phyloP scores from a whole-genome alignment of 2,113 vertebrate species.

The Rhodinocichla rosea region DNA sequence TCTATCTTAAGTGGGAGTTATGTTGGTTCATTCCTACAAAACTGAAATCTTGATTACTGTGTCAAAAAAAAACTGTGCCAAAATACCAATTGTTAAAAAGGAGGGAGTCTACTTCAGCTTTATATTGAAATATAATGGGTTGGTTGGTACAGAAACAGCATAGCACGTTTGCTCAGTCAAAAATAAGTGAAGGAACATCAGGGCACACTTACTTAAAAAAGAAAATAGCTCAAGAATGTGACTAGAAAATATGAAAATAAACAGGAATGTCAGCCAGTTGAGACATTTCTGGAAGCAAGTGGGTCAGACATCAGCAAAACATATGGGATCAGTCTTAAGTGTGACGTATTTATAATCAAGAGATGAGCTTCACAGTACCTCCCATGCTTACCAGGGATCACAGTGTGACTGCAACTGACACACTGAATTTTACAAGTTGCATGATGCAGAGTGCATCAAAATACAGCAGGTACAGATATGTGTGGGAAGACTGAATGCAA shows the following conservation, averaged over 20 bases:
- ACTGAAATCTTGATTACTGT: not conserved
- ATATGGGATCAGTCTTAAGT: conserved; percentile 2
- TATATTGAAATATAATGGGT: not conserved
- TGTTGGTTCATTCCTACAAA: not conserved
- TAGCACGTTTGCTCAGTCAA: not conserved
- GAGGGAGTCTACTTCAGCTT: not conserved
- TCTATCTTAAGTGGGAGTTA: not conserved
- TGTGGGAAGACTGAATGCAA: not conserved
- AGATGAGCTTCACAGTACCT: not conserved
- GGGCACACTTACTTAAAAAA: not conserved
- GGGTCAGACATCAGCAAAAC: not conserved
- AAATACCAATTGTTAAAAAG: not conserved
- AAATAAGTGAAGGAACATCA: not conserved
- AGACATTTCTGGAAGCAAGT: conserved; percentile 22
- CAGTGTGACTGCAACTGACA: not conserved
- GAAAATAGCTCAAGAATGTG: not conserved
- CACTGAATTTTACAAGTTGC: not conserved
- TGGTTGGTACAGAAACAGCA: not conserved
- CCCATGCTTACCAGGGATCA: not conserved
- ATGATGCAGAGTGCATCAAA: not conserved
- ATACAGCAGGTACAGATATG: not conserved
- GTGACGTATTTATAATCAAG: conserved; percentile 24
- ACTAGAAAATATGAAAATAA: not conserved
- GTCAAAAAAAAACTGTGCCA: not conserved
- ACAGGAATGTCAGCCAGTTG: not conserved